Conservation (phyloP, 2,888 invertebrate genomes). For the Acholoe squamosa region DNA sequence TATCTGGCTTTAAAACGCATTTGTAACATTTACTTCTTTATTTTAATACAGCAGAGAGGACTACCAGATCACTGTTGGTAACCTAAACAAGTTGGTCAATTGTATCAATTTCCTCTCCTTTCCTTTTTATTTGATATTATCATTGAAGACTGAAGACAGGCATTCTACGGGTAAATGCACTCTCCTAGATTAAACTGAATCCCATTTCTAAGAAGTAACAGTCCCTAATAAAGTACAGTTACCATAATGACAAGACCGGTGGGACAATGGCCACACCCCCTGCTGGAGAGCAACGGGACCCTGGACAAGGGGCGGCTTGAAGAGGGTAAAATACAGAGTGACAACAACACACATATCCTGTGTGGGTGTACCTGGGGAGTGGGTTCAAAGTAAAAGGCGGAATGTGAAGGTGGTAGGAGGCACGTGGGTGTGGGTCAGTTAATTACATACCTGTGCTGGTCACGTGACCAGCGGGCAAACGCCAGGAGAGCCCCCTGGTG, state of each 20-base stretch:
- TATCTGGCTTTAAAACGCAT: too few relatives aligned
- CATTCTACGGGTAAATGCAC: too few relatives aligned
- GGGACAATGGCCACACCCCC: background rate
- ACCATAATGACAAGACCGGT: background rate
- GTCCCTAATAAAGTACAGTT: background rate
- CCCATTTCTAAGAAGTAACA: too few relatives aligned
- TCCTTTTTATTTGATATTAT: too few relatives aligned
- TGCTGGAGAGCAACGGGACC: background rate
- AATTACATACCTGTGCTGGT: constrained; percentile 9
- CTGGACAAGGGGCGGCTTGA: background rate
- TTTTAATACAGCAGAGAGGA: too few relatives aligned
- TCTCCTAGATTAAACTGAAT: too few relatives aligned
- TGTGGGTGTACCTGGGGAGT: background rate
- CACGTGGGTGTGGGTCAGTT: background rate
- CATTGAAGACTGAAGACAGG: too few relatives aligned
- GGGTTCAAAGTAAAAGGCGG: constrained; percentile 23
- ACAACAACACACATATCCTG: background rate
- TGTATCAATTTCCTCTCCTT: too few relatives aligned
- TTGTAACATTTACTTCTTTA: too few relatives aligned
- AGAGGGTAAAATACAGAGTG: background rate
- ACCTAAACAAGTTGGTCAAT: too few relatives aligned
- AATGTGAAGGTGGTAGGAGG: background rate
- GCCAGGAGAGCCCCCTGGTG: too few relatives aligned
- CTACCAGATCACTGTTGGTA: too few relatives aligned
- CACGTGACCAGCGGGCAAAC: background rate